Evolutionary conservation across 2,797 vertebrate genomes (phyloP), one percentile per base, ranked within the genome.

Genomic region (Enteromius treurensis): DNA sequence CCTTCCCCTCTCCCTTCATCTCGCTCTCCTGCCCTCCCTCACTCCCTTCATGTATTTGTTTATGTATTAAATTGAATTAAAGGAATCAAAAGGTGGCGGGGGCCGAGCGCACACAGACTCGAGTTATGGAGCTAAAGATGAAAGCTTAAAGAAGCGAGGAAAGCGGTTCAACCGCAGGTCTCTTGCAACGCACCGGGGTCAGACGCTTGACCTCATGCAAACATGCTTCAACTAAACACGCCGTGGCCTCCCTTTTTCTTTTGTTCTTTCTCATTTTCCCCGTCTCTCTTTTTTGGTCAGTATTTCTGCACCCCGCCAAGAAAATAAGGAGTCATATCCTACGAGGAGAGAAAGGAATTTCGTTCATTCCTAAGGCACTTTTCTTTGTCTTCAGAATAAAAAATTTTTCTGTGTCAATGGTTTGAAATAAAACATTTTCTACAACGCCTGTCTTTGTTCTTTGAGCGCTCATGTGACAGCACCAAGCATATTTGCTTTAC

Each of bases 41-140:
- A 34, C 91, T 90, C 88, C 90, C 88, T 84, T 87, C 81, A 89
- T 88, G 87, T 94, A 94, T 95, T 95, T 95, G 94, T 95, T 95
- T 95, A 95, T 93, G 90, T 91, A 94, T 94, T 90, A 95, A 95
- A 95, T 95, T 94, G 93, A 95, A 94, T 95, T 95, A 95, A 94
- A 75, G 37, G 90, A 95, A 95, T 95, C 95, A 95, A 95, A 95
- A 95, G 94, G 93, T 95, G 93, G 92, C 86, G 89, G 87, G 86
- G 90, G 81, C 90, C 88, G 89, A 93, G 91, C 91, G 92, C 92
- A 92, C 89, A 71, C 94, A 93, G 92, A 94, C 91, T 90, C 89
- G 91, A 95, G 91, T 94, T 92, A 93, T 93, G 90, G 93, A 90
- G 89, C 87, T 86, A 91, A 89, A 92, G 92, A 92, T 83, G 88